Percentiles rank a stretch among this genome's conserved stretches.
phyloP scores from a whole-genome alignment of 2,888 invertebrate species.

The Colostygia pectinataria region DNA sequence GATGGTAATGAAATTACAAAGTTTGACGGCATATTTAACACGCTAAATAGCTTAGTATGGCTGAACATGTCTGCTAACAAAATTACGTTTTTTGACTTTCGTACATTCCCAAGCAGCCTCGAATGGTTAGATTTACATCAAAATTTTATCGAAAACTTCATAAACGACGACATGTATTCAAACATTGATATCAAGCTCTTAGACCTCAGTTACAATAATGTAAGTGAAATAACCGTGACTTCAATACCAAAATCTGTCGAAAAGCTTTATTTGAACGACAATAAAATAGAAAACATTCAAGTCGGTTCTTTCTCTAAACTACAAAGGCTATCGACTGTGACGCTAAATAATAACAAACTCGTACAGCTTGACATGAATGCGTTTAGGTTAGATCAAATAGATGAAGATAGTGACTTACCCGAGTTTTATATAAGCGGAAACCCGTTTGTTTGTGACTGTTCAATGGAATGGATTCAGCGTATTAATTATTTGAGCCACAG shows the following conservation, averaged over 20 bases:
- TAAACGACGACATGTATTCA: conserved; percentile 79
- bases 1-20: conserved; percentile 91
- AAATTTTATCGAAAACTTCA: conserved; percentile 86
- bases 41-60: conserved; percentile 88
- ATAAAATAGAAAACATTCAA: conserved; percentile 86
- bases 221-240: conserved; percentile 85
- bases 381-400: conserved; percentile 86
- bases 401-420: conserved; percentile 87
- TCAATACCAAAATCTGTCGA: conserved; percentile 89
- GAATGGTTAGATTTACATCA: conserved; percentile 91
- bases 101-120: conserved; percentile 87
- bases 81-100: conserved; percentile 89
- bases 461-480: conserved; percentile 93
- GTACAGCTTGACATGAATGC: conserved; percentile 88
- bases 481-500: conserved; percentile 90
- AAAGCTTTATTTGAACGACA: conserved; percentile 88
- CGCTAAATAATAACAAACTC: conserved; percentile 89
- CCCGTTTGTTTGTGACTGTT: conserved; percentile 93
- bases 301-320: conserved; percentile 88
- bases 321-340: conserved; percentile 87
- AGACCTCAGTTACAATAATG: conserved; percentile 88
- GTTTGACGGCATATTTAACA: conserved; percentile 87
- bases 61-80: conserved; percentile 91
- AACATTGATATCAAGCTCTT: conserved; percentile 86
- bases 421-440: conserved; percentile 92